Evolutionary conservation across 1,140 invertebrate genomes (phyloP).

Genomic region (Aphelenchoides besseyi): DNA sequence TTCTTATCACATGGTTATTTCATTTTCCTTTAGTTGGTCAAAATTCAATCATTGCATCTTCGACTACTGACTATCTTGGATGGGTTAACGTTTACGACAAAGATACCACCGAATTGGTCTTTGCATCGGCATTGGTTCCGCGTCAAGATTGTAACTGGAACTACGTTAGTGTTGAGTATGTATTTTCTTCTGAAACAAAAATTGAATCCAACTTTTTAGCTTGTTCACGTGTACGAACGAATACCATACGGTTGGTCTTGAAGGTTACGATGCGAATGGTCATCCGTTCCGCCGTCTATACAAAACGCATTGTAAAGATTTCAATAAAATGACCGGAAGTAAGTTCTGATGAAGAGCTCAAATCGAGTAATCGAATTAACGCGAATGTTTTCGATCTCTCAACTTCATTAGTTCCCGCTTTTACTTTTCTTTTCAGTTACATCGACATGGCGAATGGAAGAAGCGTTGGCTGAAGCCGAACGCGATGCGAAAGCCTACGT

Average conservation of each 20-base stretch:
- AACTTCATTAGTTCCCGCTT: slow-evolving; percentile 16
- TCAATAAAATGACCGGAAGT: not conserved
- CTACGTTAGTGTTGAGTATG: slow-evolving; percentile 15
- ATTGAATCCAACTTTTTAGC: not conserved
- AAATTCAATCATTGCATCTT: slow-evolving; percentile 14
- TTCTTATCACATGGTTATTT: not conserved
- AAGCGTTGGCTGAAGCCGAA: too few relatives aligned
- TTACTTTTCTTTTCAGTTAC: not conserved
- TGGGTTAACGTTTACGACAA: slow-evolving; percentile 4
- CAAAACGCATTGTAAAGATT: slow-evolving; percentile 18
- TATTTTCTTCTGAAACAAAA: too few relatives aligned
- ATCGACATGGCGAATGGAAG: too few relatives aligned
- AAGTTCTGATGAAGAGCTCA: not conserved
- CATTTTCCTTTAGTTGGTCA: not conserved
- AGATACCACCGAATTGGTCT: not conserved
- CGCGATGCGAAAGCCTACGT: too few relatives aligned
- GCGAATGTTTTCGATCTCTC: not conserved
- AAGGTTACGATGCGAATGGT: not conserved
- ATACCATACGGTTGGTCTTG: not conserved
- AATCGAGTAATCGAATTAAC: not conserved
- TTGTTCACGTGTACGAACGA: not conserved
- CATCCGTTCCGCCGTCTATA: slow-evolving; percentile 12
- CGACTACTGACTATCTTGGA: not conserved
- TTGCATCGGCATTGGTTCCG: slow-evolving; percentile 4
- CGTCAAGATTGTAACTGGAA: slow-evolving; percentile 3